phyloP scores from a whole-genome alignment of 2,113 vertebrate genomes.

The Phalacrocorax brasilianus region DNA sequence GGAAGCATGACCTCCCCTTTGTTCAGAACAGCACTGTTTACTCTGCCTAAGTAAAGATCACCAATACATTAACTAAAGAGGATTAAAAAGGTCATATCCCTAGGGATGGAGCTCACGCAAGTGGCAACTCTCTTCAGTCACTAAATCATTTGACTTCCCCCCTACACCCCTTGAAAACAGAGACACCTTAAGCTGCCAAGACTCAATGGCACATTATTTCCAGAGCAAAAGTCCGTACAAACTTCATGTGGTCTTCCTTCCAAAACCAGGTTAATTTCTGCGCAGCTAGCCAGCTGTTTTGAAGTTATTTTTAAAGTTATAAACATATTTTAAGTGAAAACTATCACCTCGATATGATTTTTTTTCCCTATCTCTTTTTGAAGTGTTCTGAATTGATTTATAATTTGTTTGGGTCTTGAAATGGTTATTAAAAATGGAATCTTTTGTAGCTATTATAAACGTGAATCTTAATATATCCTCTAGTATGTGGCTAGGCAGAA shows the following conservation, averaged over 20 bases:
- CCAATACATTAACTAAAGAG: slow-evolving; percentile 90
- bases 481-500: background rate
- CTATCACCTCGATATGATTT: background rate
- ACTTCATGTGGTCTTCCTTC: background rate
- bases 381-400: background rate
- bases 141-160: slow-evolving; percentile 45
- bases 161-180: background rate
- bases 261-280: background rate
- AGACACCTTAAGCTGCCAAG: slow-evolving; percentile 24
- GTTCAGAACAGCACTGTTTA: slow-evolving; percentile 84
- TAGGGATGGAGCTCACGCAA: slow-evolving; percentile 78
- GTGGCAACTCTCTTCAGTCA: slow-evolving; percentile 68
- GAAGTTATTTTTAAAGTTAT: background rate
- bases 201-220: background rate
- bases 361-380: background rate
- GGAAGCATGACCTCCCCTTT: slow-evolving; percentile 84
- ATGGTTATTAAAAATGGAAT: background rate
- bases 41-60: slow-evolving; percentile 94
- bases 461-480: background rate
- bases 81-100: slow-evolving; percentile 87
- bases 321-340: background rate
- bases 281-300: background rate
- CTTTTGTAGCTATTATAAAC: background rate
- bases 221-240: background rate
- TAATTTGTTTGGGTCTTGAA: background rate